Percentiles rank a stretch among this genome's conserved stretches.
Evolutionary conservation across 2,888 invertebrate genomes (phyloP).

Genomic region (Stenotaenia linearis): DNA sequence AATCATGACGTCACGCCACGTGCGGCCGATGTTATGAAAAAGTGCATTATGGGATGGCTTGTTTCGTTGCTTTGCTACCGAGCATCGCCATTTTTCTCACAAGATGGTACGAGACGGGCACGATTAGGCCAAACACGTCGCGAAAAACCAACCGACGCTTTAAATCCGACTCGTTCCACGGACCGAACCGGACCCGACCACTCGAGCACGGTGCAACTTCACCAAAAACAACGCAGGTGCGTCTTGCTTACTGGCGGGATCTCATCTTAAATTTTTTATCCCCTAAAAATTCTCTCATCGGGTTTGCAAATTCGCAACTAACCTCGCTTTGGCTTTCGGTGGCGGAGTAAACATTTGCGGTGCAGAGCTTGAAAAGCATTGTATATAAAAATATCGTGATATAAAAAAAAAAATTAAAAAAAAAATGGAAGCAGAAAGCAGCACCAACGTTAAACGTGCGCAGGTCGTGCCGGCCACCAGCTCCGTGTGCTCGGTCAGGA

Average conservation of each 20-base stretch:
- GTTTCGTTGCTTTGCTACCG: too few species aligned
- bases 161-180: background rate
- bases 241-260: background rate
- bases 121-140: background rate
- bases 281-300: background rate
- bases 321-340: background rate
- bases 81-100: too few species aligned
- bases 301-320: background rate
- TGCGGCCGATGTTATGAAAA: too few species aligned
- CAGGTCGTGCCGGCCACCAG: constrained; percentile 37
- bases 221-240: background rate
- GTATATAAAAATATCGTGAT: too few species aligned
- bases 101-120: background rate
- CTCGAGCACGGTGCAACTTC: background rate
- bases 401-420: background rate
- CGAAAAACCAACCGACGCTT: background rate
- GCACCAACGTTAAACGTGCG: constrained; percentile 2
- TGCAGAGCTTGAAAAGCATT: background rate
- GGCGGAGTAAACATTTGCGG: background rate
- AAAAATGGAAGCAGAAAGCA: background rate
- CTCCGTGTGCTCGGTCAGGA: constrained; percentile 39
- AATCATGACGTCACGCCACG: too few species aligned
- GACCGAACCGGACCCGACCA: background rate
- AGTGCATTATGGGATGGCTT: too few species aligned
- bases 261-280: background rate